Conservation (phyloP, 2,797 vertebrate species). For the Tinamus major region DNA sequence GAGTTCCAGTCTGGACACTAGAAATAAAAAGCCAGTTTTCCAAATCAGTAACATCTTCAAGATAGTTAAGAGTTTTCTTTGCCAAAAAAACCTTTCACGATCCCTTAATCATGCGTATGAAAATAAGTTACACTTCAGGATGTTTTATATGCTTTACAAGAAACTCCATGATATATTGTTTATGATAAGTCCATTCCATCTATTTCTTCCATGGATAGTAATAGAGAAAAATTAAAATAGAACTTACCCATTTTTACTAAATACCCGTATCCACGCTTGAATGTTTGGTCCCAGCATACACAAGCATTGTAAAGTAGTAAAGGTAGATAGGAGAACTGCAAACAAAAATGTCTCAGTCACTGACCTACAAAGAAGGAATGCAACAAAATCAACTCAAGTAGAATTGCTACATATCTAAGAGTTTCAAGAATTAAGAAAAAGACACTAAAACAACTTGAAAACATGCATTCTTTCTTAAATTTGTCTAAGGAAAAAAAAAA, state of each 20-base stretch:
- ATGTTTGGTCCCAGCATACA: slow-evolving; percentile 94
- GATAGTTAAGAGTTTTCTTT: neutral
- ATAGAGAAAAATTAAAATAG: neutral
- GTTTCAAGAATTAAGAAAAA: neutral
- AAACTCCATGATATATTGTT: neutral
- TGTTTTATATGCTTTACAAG: neutral
- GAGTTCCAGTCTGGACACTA: neutral
- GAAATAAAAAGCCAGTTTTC: neutral
- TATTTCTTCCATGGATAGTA: neutral
- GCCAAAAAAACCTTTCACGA: neutral
- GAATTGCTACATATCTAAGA: neutral
- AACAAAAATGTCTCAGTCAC: slow-evolving; percentile 94
- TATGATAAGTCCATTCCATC: neutral
- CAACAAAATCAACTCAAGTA: neutral
- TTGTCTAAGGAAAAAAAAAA: neutral
- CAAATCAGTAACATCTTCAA: neutral
- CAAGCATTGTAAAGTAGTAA: slow-evolving; percentile 92
- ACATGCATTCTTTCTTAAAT: neutral
- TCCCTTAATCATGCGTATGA: neutral
- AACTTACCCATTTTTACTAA: slow-evolving; percentile 94
- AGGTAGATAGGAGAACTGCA: slow-evolving; percentile 89
- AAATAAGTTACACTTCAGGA: neutral
- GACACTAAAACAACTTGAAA: neutral
- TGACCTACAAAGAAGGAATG: slow-evolving; percentile 78
- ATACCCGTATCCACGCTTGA: slow-evolving; percentile 94